Base-by-base conservation (phyloP, 2,888 invertebrate genomes). In the Catotricha subobsoleta region DNA sequence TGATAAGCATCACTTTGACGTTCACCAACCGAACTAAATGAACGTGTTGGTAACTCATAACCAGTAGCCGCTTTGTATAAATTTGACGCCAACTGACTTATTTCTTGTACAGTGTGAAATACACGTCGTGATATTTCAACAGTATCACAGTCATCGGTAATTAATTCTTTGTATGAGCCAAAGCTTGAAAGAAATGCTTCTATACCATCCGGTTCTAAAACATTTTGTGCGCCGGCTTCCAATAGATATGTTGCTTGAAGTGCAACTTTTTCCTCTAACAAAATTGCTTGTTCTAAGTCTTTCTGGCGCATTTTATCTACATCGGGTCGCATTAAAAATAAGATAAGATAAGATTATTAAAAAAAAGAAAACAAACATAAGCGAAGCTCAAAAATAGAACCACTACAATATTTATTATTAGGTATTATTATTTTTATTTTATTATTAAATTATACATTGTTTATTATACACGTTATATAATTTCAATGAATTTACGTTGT, bases 1-100 rank as follows among this genome's bases (percentile, higher is more conserved):
- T 82, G 76, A 59, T 84, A 91, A 0, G 80, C 74, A 20, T 78
- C 76, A 52, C 86, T 88, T 52, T 90, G 86, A 40, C 87, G 76
- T 64, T 94, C 92, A 5, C 92, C 92, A 1, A 86, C 92, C 20
- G 91, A 91, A 62, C 90, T 91, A 15, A 88, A 82, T 57, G 91
- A 91, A 39, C 92, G 74, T 9, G 87, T 86, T 15, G 41, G 41
- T 12, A 92, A 68, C 43, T 80, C 80, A 27, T 79, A 77, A 38
- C 84, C 80, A 2, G 62, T 62, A 15, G 62, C 58, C 19, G 74
- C 74, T 28, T 72, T 75, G 44, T 80, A 81, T 42, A 80, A 59
- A 1, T 75, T 73, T 51, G 77, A 78, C 15, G 83, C 82, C 45
- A 87, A 59, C 46, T 80, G 72, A 49, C 74, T 75, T 29, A 77